Base-by-base conservation (phyloP, 2,797 vertebrate species). In the Enteromius thamalakanensis region DNA sequence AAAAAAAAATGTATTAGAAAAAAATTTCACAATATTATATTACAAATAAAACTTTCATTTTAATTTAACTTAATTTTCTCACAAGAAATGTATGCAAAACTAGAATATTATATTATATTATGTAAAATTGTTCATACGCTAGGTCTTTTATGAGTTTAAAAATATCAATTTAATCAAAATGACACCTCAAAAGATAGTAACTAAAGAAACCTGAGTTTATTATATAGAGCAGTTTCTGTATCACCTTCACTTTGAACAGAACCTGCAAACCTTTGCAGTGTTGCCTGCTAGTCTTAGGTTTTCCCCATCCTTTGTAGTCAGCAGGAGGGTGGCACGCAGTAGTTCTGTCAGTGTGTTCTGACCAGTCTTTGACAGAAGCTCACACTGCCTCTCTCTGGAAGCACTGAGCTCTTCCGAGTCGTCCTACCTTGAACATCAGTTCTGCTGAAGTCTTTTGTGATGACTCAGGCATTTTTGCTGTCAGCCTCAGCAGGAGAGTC, bases 391-490 rank as follows among this genome's bases (percentile, higher is more conserved):
- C 67, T 55, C 77, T 74, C 58, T 42, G 58, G 58, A 79, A 84
- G 47, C 62, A 84, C 23, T 12, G 51, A 71, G 53, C 32, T 83
- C 42, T 79, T 83, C 79, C 32, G 60, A 49, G 45, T 69, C 14
- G 9, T 69, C 45, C 51, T 75, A 68, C 3, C 40, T 14, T 49
- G 8, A 37, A 69, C 69, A 80, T 47, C 62, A 69, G 32, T 40
- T 69, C 71, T 68, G 80, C 65, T 74, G 62, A 79, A n/a, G 45
- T 72, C 40, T 60, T 82, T 83, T 74, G 70, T 85, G 86, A 86
- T 84, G 81, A 85, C 60, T 87, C 79, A 75, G 45, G 67, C 26
- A 37, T 79, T 62, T 45, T 76, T 40, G 47, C 70, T 67, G 12
- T 82, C 76, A 58, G 49, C 51, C 51, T 75, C 65, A 86, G 76